Evolutionary conservation across 2,888 invertebrate species (phyloP), one percentile per base, ranked within the genome.

Genomic region (Strigamia maritima): DNA sequence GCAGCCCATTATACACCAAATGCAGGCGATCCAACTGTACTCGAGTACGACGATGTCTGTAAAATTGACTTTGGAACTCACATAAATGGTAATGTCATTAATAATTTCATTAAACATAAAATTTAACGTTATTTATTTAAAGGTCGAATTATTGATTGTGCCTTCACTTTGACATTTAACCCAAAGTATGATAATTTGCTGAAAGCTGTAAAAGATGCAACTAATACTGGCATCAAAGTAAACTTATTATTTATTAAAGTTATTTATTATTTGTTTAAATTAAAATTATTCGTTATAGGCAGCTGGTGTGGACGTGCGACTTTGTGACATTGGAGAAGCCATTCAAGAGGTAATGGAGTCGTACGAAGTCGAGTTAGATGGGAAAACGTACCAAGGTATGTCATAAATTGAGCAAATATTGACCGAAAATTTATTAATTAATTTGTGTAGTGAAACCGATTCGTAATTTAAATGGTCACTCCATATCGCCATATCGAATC

Each of bases 261-360:
- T n/a, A n/a, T n/a, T n/a, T n/a, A n/a, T n/a, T n/a, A n/a, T n/a
- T n/a, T n/a, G n/a, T n/a, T n/a, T n/a, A n/a, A n/a, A n/a, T n/a
- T n/a, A n/a, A n/a, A n/a, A n/a, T n/a, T n/a, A n/a, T 19, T n/a
- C 80, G 31, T 80, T 81, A 26, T 82, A 89, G 87, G 94, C 92
- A 81, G 93, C 95, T 0, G 98, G 98, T 19, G 97, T 99, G 81
- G 99, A 99, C 86, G 99, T 97, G 0, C 92, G 96, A 85, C 90
- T 99, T 80, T 98, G 98, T 86, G 99, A 99, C 84, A 93, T 99
- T 82, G 99, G 90, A 14, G 94, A 95, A 81, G 94, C 95, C 1
- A 96, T 99, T 83, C 98, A 98, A 86, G 99, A 99, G 89, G 97
- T 98, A 0, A 99, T 99, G 99, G 98, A 99, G 85, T 98, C 97